Conservation (phyloP, 2,888 invertebrate genomes). For the Limulus polyphemus region DNA sequence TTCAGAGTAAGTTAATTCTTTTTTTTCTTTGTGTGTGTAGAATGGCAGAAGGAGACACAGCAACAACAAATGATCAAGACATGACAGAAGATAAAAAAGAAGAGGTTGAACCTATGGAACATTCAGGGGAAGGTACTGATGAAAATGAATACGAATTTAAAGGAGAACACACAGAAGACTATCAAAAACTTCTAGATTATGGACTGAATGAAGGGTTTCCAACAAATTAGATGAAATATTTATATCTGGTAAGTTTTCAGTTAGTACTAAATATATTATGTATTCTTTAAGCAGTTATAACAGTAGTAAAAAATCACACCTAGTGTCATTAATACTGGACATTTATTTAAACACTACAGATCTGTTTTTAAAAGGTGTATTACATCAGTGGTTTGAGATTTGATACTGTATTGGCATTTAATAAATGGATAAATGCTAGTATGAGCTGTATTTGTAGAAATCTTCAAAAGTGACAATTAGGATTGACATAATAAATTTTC, state of each 20-base stretch:
- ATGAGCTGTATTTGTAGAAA: too few relatives aligned
- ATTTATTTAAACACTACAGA: too few relatives aligned
- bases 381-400: too few relatives aligned
- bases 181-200: slow-evolving; percentile 85
- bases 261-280: not conserved
- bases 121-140: slow-evolving; percentile 29
- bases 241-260: slow-evolving; percentile 57
- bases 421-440: too few relatives aligned
- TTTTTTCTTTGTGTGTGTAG: slow-evolving; percentile 9
- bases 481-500: too few relatives aligned
- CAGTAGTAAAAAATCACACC: not conserved
- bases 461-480: too few relatives aligned
- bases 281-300: not conserved
- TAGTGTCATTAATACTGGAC: too few relatives aligned
- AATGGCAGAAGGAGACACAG: slow-evolving; percentile 28
- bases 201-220: slow-evolving; percentile 87
- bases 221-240: slow-evolving; percentile 94
- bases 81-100: slow-evolving; percentile 26
- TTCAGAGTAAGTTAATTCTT: not conserved
- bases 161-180: slow-evolving; percentile 55
- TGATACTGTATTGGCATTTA: too few relatives aligned
- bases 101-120: slow-evolving; percentile 42
- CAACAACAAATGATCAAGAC: slow-evolving; percentile 29
- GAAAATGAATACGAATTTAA: not conserved
- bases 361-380: too few relatives aligned